Evolutionary conservation across 2,888 invertebrate genomes (phyloP).

Genomic region (Rhagium mordax): DNA sequence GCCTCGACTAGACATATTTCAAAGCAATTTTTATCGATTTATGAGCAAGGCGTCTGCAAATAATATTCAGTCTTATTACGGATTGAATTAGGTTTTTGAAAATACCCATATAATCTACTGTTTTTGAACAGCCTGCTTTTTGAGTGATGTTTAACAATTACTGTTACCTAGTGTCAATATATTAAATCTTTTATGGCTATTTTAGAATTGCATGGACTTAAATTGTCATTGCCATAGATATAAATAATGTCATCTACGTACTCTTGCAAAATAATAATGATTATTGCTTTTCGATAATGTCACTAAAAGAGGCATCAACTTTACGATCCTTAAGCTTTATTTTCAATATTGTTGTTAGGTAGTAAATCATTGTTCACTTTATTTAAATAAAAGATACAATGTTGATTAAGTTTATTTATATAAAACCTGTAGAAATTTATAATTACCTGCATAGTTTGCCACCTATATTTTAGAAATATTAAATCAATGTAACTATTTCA

Average conservation of each 20-base stretch:
- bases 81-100: slow-evolving; percentile 30
- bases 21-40: background rate
- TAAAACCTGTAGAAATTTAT: background rate
- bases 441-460: too few species aligned
- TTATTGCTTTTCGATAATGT: background rate
- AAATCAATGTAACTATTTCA: too few species aligned
- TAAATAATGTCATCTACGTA: too few species aligned
- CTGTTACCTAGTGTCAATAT: background rate
- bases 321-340: background rate
- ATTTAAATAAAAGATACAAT: background rate
- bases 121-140: slow-evolving; percentile 16
- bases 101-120: background rate
- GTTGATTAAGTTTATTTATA: background rate
- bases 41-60: background rate
- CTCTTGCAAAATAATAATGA: background rate
- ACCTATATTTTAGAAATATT: too few species aligned
- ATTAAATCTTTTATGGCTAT: background rate
- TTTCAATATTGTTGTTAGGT: background rate
- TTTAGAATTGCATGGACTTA: background rate
- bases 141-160: background rate
- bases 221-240: background rate
- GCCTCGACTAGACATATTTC: too few species aligned
- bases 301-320: background rate
- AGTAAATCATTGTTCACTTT: slow-evolving; percentile 7
- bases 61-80: slow-evolving; percentile 26